A percentile compares a stretch with the other conserved stretches of the same genome.
phyloP scores from a whole-genome alignment of 2,113 vertebrate genomes.

The Oophaga pumilio region DNA sequence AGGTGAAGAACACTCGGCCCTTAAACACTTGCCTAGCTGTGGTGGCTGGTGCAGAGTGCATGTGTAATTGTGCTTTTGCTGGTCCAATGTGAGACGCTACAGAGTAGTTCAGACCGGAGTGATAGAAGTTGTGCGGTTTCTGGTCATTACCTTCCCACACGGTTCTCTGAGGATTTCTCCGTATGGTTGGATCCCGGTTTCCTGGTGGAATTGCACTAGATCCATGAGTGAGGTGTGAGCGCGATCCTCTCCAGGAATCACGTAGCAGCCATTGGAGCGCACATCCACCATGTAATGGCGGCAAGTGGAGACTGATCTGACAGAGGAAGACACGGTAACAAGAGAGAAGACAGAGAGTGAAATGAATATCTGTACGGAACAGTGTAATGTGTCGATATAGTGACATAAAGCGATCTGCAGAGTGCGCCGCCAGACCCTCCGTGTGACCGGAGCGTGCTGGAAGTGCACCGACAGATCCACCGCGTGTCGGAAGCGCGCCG shows the following conservation, averaged over 20 bases:
- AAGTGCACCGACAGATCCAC: no score
- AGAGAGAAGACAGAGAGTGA: background rate
- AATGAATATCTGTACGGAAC: background rate
- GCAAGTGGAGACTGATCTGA: constrained; percentile 66
- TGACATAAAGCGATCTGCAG: no score
- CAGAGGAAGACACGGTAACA: background rate
- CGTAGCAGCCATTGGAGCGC: constrained; percentile 72
- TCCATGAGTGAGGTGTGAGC: constrained; percentile 69
- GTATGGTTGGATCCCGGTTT: constrained; percentile 72
- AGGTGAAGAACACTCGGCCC: no score
- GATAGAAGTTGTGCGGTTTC: background rate
- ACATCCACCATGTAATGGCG: constrained; percentile 77
- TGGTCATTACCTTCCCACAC: constrained; percentile 69
- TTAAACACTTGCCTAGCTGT: no score
- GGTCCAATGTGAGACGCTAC: no score
- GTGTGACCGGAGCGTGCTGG: no score
- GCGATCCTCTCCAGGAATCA: constrained; percentile 74
- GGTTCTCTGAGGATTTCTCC: constrained; percentile 71
- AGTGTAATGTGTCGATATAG: no score
- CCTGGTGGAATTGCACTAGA: constrained; percentile 69
- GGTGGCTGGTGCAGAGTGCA: no score
- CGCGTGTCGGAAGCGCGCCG: no score
- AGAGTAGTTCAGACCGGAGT: no score
- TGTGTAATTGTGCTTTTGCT: no score
- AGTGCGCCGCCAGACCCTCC: no score